Base-by-base conservation (phyloP, 1,140 invertebrate genomes). In the Aethina tumida region DNA sequence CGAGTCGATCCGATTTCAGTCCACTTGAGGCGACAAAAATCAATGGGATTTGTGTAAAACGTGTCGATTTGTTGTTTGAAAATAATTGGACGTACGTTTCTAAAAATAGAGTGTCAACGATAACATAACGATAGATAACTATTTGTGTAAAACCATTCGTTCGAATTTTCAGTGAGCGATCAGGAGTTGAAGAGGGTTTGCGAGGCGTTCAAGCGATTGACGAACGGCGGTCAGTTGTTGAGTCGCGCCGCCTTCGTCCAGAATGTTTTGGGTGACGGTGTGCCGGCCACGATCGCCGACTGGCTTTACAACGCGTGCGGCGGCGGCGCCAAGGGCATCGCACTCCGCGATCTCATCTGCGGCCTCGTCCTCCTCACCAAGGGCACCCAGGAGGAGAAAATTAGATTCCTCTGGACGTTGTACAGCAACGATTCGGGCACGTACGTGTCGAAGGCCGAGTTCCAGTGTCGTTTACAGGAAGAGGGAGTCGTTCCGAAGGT, bases 181-280 rank as follows among this genome's bases (percentile, higher is more conserved):
- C 70, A 70, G 42, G 87, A 92, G 63, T 65, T 82, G 43, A 79
- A 80, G 56, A 69, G 86, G 39, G 68, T 91, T 22, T 79, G 77
- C 54, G 86, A 90, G 65, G 84, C 86, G 18, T 91, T 90, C 60
- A 86, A 86, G 58, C 72, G 82, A 53, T 75, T 80, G 43, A 77
- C 82, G 14, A 79, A 77, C 35, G 65, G 77, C 17, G 77, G 77
- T 19, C 70, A 71, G 38, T 65, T 69, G 43, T 74, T 91, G 56
- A 77, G 77, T 36, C 74, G 81, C 45, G 73, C 74, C 48, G 72
- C 75, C 2, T 91, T 92, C 58, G 71, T 79, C 16, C 72, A 77
- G 57, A 83, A 90, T 63, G 85, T 92, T 5, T 63, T 91, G 24
- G 84, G 84, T 44, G 85, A 89, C 59, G 79, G 80, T 28, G 81